Conservation (phyloP, 2,113 vertebrate genomes). For the Nesoenas mayeri region DNA sequence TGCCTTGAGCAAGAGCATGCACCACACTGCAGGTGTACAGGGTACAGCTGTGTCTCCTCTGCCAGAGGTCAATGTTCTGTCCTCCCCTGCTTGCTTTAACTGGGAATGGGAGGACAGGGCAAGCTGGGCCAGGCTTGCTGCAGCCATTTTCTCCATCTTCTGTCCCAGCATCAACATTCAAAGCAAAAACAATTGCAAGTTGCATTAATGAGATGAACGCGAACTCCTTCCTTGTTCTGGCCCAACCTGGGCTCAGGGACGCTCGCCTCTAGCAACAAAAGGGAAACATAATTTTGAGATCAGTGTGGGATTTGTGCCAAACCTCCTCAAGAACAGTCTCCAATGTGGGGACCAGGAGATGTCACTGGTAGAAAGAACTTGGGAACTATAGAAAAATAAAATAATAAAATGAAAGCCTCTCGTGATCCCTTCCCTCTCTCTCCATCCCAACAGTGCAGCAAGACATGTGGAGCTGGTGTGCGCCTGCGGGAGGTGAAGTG, state of each 20-base stretch:
- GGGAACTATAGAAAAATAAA: background rate
- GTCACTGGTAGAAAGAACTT: background rate
- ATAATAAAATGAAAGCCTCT: background rate
- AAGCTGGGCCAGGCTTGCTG: background rate
- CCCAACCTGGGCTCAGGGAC: background rate
- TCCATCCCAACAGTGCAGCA: conserved; percentile 78
- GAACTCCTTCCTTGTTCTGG: background rate
- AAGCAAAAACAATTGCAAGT: background rate
- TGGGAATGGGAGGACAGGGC: background rate
- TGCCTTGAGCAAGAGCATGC: background rate
- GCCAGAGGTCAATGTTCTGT: background rate
- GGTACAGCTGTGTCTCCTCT: rapidly evolving
- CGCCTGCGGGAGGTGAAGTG: conserved; percentile 84
- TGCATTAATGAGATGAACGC: background rate
- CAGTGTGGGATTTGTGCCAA: background rate
- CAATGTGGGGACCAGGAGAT: background rate
- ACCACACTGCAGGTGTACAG: background rate
- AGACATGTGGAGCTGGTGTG: conserved; percentile 83
- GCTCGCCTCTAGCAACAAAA: background rate
- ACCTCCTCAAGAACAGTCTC: background rate
- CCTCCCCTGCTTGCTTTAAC: background rate
- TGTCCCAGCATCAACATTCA: background rate
- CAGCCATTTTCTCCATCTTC: background rate
- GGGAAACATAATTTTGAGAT: background rate
- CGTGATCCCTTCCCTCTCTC: background rate